Conservation (phyloP, 2,113 vertebrate species). For the Callospermophilus lateralis region DNA sequence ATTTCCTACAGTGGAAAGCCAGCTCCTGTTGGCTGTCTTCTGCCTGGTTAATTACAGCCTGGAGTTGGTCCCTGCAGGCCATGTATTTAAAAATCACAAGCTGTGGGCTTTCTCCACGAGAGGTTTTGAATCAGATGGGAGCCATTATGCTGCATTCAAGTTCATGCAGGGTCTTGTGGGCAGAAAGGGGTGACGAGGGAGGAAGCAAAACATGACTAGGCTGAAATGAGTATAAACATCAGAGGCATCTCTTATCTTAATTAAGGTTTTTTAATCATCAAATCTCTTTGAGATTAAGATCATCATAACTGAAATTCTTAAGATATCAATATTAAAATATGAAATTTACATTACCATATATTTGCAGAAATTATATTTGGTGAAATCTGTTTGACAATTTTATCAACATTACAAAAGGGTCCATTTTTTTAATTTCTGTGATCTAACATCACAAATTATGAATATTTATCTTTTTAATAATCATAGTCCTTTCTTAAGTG, state of each 20-base stretch:
- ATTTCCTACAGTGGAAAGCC: not conserved
- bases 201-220: not conserved
- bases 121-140: not conserved
- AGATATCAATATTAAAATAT: too few species aligned
- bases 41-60: not conserved
- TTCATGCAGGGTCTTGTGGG: constrained; percentile 91
- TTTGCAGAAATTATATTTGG: not conserved
- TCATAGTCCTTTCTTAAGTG: too few species aligned
- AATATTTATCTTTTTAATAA: too few species aligned
- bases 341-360: not conserved
- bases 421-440: too few species aligned
- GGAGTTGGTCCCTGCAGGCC: not conserved
- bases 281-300: not conserved
- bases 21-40: not conserved
- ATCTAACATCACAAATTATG: too few species aligned
- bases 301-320: not conserved
- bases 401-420: not conserved
- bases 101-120: not conserved
- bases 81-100: not conserved
- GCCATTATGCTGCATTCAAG: constrained; percentile 77
- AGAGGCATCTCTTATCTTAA: not conserved
- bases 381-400: not conserved
- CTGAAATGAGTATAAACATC: not conserved
- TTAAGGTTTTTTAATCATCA: not conserved
- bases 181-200: constrained; percentile 18